Evolutionary conservation across 2,797 vertebrate species (phyloP).

Genomic region (Phrynocephalus forsythii): DNA sequence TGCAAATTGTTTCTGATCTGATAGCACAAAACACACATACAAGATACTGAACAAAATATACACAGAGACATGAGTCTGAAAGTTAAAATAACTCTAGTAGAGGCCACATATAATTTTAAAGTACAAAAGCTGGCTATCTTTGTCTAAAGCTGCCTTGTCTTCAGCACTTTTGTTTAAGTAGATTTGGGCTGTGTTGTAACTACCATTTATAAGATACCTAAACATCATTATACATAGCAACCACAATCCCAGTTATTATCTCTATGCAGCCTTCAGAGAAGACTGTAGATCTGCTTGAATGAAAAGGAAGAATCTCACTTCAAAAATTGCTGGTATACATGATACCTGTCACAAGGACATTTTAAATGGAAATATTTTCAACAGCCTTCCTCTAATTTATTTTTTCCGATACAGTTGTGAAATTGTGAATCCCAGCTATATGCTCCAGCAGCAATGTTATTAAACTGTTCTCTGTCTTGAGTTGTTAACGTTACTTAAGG

Average conservation of each 20-base stretch:
- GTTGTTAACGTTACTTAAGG: slow-evolving; percentile 63
- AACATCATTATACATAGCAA: slow-evolving; percentile 25
- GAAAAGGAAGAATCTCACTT: slow-evolving; percentile 47
- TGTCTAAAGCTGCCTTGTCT: background rate
- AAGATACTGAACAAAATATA: too few relatives aligned
- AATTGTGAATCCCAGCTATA: slow-evolving; percentile 58
- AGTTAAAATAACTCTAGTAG: background rate
- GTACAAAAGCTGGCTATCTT: background rate
- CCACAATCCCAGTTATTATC: background rate
- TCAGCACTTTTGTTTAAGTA: slow-evolving; percentile 31
- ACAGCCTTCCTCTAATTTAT: slow-evolving; percentile 36
- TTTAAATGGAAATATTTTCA: slow-evolving; percentile 25
- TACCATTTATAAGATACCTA: slow-evolving; percentile 25
- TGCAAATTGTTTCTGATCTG: too few relatives aligned
- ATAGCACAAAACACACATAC: too few relatives aligned
- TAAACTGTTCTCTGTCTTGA: slow-evolving; percentile 35
- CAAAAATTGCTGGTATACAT: background rate
- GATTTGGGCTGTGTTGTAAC: background rate
- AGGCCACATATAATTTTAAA: background rate
- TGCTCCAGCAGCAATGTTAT: slow-evolving; percentile 46
- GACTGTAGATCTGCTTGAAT: slow-evolving; percentile 16
- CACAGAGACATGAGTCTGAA: background rate
- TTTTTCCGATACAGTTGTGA: slow-evolving; percentile 47
- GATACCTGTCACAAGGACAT: slow-evolving; percentile 38
- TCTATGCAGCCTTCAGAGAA: background rate